phyloP scores from a whole-genome alignment of 1,140 invertebrate species.

The Leptopilina clavipes region DNA sequence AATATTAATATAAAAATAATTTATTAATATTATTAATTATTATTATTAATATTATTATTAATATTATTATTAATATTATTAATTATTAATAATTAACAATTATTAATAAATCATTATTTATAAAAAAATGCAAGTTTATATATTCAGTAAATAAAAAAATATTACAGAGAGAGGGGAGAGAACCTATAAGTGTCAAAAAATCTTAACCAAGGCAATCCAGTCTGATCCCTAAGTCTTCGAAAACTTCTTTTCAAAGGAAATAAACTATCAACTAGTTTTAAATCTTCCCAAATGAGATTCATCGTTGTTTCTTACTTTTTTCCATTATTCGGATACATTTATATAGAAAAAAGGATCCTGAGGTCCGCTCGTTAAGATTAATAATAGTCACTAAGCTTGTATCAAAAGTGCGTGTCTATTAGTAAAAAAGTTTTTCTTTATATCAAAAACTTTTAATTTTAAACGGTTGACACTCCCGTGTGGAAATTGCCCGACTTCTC shows the following conservation, averaged over 20 bases:
- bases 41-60: too few relatives aligned
- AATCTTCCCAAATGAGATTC: constrained; percentile 21
- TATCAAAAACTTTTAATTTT: not conserved
- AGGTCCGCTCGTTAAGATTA: constrained; percentile 26
- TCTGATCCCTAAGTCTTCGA: constrained; percentile 19
- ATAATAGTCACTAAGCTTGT: not conserved
- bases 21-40: too few relatives aligned
- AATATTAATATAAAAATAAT: too few relatives aligned
- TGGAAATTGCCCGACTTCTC: too few relatives aligned
- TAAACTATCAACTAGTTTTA: constrained; percentile 25
- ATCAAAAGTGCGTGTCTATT: not conserved
- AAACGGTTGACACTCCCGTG: not conserved
- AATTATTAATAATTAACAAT: too few relatives aligned
- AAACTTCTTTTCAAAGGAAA: constrained; percentile 17
- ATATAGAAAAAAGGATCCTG: constrained; percentile 27
- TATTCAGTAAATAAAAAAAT: too few relatives aligned
- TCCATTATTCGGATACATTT: constrained; percentile 32
- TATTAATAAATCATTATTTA: too few relatives aligned
- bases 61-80: too few relatives aligned
- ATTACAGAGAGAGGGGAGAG: too few relatives aligned
- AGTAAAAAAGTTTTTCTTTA: too few relatives aligned
- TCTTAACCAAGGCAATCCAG: constrained; percentile 27
- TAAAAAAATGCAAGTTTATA: too few relatives aligned
- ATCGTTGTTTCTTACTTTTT: constrained; percentile 8
- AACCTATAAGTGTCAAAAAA: not conserved